Evolutionary conservation across 2,797 vertebrate species (phyloP).

Genomic region (Cyprinella venusta): DNA sequence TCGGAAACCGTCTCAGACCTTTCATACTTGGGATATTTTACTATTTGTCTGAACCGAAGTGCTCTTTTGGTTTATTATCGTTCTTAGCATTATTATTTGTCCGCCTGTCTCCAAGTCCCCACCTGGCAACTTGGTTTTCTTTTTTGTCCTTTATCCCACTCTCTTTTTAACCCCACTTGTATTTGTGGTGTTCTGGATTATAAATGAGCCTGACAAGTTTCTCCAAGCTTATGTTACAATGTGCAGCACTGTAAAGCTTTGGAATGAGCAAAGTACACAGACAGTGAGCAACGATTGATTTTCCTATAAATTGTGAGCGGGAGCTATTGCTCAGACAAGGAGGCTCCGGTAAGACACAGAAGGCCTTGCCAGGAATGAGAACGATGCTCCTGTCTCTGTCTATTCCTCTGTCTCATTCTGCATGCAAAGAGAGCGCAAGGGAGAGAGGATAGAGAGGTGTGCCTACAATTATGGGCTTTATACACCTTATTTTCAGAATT

Average conservation of each 20-base stretch:
- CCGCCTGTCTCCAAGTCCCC: slow-evolving; percentile 21
- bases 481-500: not conserved
- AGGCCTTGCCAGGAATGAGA: slow-evolving; percentile 60
- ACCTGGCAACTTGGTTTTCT: slow-evolving; percentile 24
- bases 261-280: slow-evolving; percentile 67
- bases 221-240: slow-evolving; percentile 62
- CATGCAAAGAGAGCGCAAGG: not conserved
- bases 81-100: slow-evolving; percentile 12
- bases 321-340: slow-evolving; percentile 60
- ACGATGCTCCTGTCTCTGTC: slow-evolving; percentile 42
- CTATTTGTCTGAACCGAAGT: not conserved
- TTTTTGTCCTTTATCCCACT: slow-evolving; percentile 29
- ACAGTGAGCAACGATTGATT: slow-evolving; percentile 62
- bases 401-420: slow-evolving; percentile 20
- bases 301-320: slow-evolving; percentile 67
- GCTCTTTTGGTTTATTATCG: not conserved
- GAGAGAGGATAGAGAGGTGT: not conserved
- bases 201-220: slow-evolving; percentile 59
- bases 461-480: not conserved
- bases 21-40: slow-evolving; percentile 1
- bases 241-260: slow-evolving; percentile 63
- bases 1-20: slow-evolving; percentile 18
- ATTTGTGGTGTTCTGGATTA: slow-evolving; percentile 55
- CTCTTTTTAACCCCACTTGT: slow-evolving; percentile 48
- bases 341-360: slow-evolving; percentile 58